phyloP scores from a whole-genome alignment of 2,888 invertebrate genomes.

The Acronicta aceris region DNA sequence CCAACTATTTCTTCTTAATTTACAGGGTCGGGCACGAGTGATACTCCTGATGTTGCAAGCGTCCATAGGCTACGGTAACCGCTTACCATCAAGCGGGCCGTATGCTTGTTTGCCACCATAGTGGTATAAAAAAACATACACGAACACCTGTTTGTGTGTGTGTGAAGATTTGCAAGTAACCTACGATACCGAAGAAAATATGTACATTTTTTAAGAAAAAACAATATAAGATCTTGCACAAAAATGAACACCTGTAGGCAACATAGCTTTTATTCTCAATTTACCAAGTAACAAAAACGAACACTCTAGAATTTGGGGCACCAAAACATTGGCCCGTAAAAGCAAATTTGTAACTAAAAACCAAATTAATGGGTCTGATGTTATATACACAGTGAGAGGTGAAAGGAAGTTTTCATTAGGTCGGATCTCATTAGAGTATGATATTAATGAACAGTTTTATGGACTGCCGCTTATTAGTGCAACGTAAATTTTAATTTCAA shows the following conservation, averaged over 20 bases:
- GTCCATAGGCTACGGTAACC: too few species aligned
- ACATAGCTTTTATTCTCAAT: conserved; percentile 14
- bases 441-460: conserved; percentile 1
- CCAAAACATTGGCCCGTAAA: conserved; percentile 41
- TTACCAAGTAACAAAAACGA: conserved; percentile 33
- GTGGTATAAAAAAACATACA: too few species aligned
- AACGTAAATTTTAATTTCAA: neutral
- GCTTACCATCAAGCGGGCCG: too few species aligned
- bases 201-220: too few species aligned
- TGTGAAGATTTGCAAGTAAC: too few species aligned
- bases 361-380: conserved; percentile 57
- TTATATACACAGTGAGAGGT: neutral
- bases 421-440: conserved; percentile 1
- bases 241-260: neutral
- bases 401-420: conserved; percentile 1
- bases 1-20: too few species aligned
- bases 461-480: neutral
- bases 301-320: conserved; percentile 35
- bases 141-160: too few species aligned
- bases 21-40: too few species aligned
- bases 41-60: too few species aligned
- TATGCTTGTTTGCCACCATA: too few species aligned
- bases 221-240: neutral
- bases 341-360: conserved; percentile 51
- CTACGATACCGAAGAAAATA: too few species aligned